Evolutionary conservation across 2,797 vertebrate genomes (phyloP), one percentile per base, ranked within the genome.

Genomic region (Pelodytes ibericus): DNA sequence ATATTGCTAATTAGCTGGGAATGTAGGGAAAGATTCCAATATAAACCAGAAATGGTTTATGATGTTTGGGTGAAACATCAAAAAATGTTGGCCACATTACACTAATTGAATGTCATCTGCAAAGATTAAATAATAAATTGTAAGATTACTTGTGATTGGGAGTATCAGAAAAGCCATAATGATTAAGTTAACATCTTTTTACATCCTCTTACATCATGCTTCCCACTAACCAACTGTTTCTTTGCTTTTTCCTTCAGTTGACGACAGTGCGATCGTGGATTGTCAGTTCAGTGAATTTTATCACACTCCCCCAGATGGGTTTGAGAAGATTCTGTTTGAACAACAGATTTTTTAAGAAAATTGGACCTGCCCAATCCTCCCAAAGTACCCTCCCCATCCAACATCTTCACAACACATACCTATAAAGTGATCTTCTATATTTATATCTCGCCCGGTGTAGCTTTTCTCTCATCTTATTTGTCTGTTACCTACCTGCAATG

Each of bases 251-350:
- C 78, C 87, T 92, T 3, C 89, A 99, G 98, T 99, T 91, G 98
- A 99, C 77, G 97, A 99, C 94, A 98, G 96, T 77, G 98, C 98
- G 86, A 99, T 99, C 92, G 89, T 99, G 91, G 98, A 99, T 93
- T 98, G 96, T 90, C 97, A 99, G 89, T 99, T 99, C 89, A 97
- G 94, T 88, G 98, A 99, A 85, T 99, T 99, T 92, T 99, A 98
- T 83, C 94, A 98, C 82, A 92, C 93, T 11, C 81, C 97, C 82
- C 97, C 97, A 70, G 89, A 92, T 58, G 97, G 97, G 67, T 99
- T 96, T 89, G 98, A 99, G 91, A 99, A 99, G 94, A 99, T 99
- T 86, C 90, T 99, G 83, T 99, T 99, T 83, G 97, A 99, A 81
- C 96, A 99, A 84, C 97, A 99, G 71, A 99, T 99, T 93, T 99